Conservation (phyloP, 2,113 vertebrate species). For the Genyomyrus donnyi region DNA sequence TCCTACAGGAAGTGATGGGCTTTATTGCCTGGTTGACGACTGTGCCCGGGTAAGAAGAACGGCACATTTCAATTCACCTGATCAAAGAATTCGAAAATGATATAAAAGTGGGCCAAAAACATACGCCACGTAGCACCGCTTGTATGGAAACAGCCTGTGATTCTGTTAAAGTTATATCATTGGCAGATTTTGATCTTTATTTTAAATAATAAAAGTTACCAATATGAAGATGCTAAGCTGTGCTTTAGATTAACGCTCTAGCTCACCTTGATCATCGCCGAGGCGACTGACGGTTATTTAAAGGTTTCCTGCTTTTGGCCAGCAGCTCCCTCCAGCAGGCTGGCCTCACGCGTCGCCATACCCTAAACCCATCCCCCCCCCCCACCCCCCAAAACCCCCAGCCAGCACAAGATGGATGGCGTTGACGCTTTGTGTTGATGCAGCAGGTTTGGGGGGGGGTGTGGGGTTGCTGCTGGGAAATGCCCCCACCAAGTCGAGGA, state of each 20-base stretch:
- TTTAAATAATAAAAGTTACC: background rate
- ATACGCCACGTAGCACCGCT: background rate
- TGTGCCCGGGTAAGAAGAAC: background rate
- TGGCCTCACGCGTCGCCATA: background rate
- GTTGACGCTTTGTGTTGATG: background rate
- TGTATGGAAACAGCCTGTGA: no score
- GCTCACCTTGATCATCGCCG: background rate
- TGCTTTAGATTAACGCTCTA: background rate
- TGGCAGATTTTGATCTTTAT: background rate
- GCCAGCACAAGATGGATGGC: background rate
- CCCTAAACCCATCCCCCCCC: background rate
- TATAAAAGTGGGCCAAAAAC: background rate
- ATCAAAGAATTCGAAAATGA: background rate
- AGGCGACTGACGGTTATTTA: background rate
- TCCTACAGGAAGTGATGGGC: conserved; percentile 4
- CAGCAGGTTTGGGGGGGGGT: background rate
- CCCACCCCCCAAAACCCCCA: background rate
- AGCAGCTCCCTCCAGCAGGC: background rate
- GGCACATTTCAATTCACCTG: background rate
- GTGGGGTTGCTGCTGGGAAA: background rate
- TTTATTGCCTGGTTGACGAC: background rate
- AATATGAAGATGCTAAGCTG: background rate
- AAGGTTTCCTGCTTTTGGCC: background rate
- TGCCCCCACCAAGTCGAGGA: background rate
- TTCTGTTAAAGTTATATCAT: background rate